Evolutionary conservation across 2,113 vertebrate genomes (phyloP).

Genomic region (Hippocampus guttulatus): DNA sequence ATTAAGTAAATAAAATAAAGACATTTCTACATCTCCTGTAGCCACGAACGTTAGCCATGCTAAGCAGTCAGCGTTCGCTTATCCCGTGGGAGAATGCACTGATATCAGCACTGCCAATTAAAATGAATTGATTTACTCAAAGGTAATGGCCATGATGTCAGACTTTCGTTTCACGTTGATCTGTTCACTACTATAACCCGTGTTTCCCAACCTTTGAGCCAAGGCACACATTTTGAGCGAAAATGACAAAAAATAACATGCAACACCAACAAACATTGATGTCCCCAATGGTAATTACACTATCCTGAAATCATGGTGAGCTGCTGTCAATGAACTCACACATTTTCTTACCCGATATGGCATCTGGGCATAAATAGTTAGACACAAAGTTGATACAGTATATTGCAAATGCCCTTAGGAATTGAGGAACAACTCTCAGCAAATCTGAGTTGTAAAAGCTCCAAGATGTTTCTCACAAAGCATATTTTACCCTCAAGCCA

Average conservation of each 20-base stretch:
- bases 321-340: not conserved
- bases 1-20: not conserved
- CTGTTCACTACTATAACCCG: not conserved
- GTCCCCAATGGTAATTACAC: not conserved
- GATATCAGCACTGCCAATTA: not conserved
- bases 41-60: conserved; percentile 1
- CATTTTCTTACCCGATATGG: too few relatives aligned
- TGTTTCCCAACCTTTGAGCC: not conserved
- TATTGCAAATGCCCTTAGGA: too few relatives aligned
- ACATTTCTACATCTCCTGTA: not conserved
- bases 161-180: not conserved
- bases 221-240: not conserved
- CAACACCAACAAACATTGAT: not conserved
- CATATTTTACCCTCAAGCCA: too few relatives aligned
- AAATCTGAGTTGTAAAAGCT: too few relatives aligned
- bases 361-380: too few relatives aligned
- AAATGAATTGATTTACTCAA: not conserved
- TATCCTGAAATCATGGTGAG: not conserved
- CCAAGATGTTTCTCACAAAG: too few relatives aligned
- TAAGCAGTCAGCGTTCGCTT: not conserved
- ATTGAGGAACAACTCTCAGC: too few relatives aligned
- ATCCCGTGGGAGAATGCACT: not conserved
- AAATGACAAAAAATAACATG: not conserved
- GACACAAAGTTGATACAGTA: too few relatives aligned
- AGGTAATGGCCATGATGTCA: not conserved